phyloP scores from a whole-genome alignment of 1,140 invertebrate genomes.

The Nephotettix cincticeps region DNA sequence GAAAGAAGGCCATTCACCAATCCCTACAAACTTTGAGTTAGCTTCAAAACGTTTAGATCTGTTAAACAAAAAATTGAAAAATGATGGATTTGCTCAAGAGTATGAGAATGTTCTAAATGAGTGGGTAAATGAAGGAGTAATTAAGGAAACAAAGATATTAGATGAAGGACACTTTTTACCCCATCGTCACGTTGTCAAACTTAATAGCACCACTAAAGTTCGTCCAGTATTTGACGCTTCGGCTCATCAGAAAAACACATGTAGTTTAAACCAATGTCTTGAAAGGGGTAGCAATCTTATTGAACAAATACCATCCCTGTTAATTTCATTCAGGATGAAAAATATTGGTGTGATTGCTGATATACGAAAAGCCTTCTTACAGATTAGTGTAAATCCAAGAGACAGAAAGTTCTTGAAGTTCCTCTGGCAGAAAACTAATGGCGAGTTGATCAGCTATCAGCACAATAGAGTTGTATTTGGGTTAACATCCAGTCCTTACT shows the following conservation, averaged over 20 bases:
- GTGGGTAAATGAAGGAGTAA: too few relatives aligned
- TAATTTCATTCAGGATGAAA: not conserved
- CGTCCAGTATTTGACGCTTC: not conserved
- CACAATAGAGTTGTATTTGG: too few relatives aligned
- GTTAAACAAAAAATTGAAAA: too few relatives aligned
- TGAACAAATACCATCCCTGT: not conserved
- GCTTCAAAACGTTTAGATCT: too few relatives aligned
- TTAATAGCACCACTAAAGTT: not conserved
- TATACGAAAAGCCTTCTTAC: not conserved
- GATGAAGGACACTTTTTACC: not conserved
- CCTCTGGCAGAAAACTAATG: too few relatives aligned
- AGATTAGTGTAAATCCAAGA: not conserved
- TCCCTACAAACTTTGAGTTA: too few relatives aligned
- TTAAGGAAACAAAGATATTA: not conserved
- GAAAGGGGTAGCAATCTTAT: too few relatives aligned
- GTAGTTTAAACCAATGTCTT: too few relatives aligned
- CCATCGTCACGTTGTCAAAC: not conserved
- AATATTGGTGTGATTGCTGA: not conserved
- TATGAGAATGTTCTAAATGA: constrained; percentile 44
- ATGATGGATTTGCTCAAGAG: constrained; percentile 12
- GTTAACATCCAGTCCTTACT: not conserved
- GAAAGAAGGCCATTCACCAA: too few relatives aligned
- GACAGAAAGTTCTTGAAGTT: not conserved
- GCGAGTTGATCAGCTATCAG: too few relatives aligned
- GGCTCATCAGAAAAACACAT: not conserved